Evolutionary conservation across 2,888 invertebrate species (phyloP), one percentile per base, ranked within the genome.

Genomic region (Volucella bombylans): DNA sequence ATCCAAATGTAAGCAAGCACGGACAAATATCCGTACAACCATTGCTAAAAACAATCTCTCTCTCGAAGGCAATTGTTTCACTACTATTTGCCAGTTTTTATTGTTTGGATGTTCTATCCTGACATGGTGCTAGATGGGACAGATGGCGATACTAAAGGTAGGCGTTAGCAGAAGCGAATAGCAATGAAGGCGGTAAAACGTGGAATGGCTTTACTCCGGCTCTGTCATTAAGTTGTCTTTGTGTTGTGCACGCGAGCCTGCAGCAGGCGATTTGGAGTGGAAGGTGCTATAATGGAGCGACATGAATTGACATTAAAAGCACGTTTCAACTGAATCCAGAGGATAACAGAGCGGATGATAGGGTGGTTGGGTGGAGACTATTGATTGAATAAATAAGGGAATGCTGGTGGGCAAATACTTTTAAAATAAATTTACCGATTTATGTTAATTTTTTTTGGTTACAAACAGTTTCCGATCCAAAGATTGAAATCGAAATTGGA

Each of bases 91-190:
- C 23, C 67, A 52, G 43, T 43, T 52, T 67, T 67, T 67, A 67
- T 67, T 65, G 52, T 67, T 52, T 52, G 52, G 23, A n/a, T 67
- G 67, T 67, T 54, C 52, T 67, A 54, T 23, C 52, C 43, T 31
- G 31, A 6, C 31, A 31, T 6, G 31, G 31, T 31, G 31, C 31
- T 31, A 31, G 31, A 31, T 31, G 31, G 31, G 31, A 31, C 31
- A 31, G 67, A 62, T 23, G 62, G n/a, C 12, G 52, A 52, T 23
- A 15, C 14, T 14, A 14, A 41, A 49, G 12, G 49, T 14, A 14
- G 14, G 15, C 14, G 39, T 11, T 18, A n/a, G 45, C 12, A 23
- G 45, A 31, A 38, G 9, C 6, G 31, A 31, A 31, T 31, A 31
- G 39, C 23, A 9, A 15, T n/a, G 10, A 6, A 41, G 41, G 6